Percentiles rank a stretch among this genome's conserved stretches.
Evolutionary conservation across 2,113 vertebrate genomes (phyloP).

Genomic region (Clarias magur): DNA sequence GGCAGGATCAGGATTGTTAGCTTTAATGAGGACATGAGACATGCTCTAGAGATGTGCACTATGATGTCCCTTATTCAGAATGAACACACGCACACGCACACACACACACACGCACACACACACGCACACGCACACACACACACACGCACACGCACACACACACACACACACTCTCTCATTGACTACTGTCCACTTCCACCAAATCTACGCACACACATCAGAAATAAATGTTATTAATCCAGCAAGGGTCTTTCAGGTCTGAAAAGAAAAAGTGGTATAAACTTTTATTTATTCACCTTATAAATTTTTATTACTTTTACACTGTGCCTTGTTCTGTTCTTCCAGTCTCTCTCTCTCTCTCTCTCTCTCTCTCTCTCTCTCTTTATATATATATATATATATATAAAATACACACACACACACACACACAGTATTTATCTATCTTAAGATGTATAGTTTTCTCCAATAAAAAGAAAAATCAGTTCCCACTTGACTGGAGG

Average conservation of each 20-base stretch:
- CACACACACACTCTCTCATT: constrained; percentile 8
- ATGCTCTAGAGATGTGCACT: constrained; percentile 50
- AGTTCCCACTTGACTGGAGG: no score
- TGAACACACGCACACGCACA: constrained; percentile 33
- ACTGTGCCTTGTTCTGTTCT: background rate
- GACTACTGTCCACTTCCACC: no score
- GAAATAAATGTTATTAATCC: background rate
- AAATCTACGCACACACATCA: background rate
- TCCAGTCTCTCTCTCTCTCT: no score
- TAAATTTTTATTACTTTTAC: background rate
- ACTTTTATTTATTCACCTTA: background rate
- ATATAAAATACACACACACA: no score
- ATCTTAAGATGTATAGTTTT: no score
- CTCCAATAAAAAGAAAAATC: no score
- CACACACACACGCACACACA: no score
- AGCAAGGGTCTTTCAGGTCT: background rate
- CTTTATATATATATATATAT: no score
- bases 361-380: no score
- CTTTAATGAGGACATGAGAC: constrained; percentile 71
- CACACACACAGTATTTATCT: no score
- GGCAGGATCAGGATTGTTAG: constrained; percentile 70
- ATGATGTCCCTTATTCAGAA: background rate
- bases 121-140: no score
- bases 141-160: no score
- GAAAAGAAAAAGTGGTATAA: background rate